These are phyloP conservation scores for Atta colombica DNA, from an alignment of 1,140 invertebrate species.

Conservation along the genomic window DNA sequence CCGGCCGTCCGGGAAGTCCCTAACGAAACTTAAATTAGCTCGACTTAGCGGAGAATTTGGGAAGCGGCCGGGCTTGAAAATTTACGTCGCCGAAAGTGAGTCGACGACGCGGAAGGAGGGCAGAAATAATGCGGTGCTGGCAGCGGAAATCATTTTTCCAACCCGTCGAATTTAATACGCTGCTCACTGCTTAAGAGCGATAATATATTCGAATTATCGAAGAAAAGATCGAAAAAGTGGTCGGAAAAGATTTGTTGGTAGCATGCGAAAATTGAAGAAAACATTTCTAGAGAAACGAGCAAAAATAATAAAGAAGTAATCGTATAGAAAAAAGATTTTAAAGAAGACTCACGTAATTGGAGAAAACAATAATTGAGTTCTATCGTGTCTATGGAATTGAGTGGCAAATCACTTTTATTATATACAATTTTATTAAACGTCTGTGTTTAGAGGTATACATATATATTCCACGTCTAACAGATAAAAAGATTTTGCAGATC, in stretches of 20 bases:
- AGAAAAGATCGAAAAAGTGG: not conserved
- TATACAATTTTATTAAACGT: too few relatives aligned
- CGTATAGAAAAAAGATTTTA: not conserved
- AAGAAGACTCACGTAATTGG: constrained; percentile 64
- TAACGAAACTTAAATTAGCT: constrained; percentile 63
- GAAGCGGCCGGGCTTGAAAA: constrained; percentile 59
- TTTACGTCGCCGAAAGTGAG: constrained; percentile 58
- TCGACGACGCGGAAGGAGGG: constrained; percentile 50
- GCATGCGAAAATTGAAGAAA: not conserved
- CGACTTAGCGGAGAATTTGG: constrained; percentile 56
- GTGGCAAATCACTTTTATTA: constrained; percentile 27
- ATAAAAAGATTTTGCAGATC: too few relatives aligned
- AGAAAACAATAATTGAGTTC: constrained; percentile 78
- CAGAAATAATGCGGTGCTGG: constrained; percentile 48
- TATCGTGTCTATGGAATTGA: constrained; percentile 73
- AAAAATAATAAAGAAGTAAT: constrained; percentile 33
- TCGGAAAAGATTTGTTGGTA: not conserved
- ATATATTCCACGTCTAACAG: too few relatives aligned
- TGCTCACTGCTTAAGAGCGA: constrained; percentile 27
- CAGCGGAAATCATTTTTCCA: constrained; percentile 59
- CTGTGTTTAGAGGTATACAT: too few relatives aligned
- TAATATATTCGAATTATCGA: not conserved
- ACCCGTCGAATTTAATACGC: constrained; percentile 44
- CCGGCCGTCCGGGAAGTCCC: constrained; percentile 48
- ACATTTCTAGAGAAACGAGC: not conserved